Evolutionary conservation across 2,888 invertebrate genomes (phyloP).

Genomic region (Agrochola circellaris): DNA sequence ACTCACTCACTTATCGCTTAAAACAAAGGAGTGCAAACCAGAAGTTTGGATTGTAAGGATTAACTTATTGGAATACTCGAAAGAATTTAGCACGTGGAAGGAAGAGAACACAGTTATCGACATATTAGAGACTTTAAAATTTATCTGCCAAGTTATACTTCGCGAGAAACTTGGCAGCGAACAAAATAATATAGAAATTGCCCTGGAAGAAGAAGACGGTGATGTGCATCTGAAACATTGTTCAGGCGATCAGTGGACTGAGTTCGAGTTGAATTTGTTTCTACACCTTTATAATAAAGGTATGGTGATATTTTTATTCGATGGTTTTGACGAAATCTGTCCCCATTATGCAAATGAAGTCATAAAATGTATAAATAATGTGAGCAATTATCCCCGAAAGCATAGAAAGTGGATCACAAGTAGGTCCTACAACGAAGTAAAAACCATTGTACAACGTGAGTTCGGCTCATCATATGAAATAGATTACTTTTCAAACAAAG

Average conservation of each 20-base stretch:
- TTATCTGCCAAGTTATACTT: constrained; percentile 23
- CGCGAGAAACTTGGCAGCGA: neutral
- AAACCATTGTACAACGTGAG: constrained; percentile 29
- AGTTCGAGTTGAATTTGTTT: constrained; percentile 46
- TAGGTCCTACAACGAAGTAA: constrained; percentile 50
- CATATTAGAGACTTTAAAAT: constrained; percentile 16
- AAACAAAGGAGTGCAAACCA: constrained; percentile 30
- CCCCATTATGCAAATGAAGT: constrained; percentile 52
- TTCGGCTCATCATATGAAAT: constrained; percentile 47
- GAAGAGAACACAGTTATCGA: constrained; percentile 7
- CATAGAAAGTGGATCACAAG: constrained; percentile 57
- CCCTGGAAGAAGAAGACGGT: constrained; percentile 1
- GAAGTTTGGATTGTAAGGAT: constrained; percentile 53
- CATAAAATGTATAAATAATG: constrained; percentile 10
- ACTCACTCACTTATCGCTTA: neutral
- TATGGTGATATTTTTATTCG: constrained; percentile 54
- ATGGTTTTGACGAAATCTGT: constrained; percentile 64
- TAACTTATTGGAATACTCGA: constrained; percentile 44
- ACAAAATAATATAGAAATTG: neutral
- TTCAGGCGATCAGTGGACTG: constrained; percentile 3
- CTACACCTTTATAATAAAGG: constrained; percentile 41
- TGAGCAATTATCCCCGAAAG: constrained; percentile 16
- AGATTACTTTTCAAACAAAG: constrained; percentile 26
- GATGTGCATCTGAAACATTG: constrained; percentile 17
- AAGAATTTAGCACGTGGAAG: constrained; percentile 37